Evolutionary conservation across 1,140 invertebrate genomes (phyloP), one percentile per base, ranked within the genome.

Genomic region (Thaumatotibia leucotreta): DNA sequence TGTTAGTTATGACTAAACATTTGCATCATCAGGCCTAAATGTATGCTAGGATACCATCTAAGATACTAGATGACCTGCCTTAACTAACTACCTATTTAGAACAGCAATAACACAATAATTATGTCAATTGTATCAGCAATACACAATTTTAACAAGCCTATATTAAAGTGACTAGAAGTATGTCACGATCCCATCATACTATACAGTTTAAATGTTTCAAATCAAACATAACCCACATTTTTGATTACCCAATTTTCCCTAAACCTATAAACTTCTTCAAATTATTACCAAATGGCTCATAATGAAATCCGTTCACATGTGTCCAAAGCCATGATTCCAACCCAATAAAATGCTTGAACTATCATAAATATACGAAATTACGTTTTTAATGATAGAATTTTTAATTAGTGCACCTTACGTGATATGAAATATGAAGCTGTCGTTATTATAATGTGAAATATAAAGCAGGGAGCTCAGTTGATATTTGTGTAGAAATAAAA

Each of bases 401-500:
- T 68, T 75, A 66, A 61, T 66, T 50, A 32, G 58, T 67, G 75
- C 75, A 73, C 73, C 70, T 68, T 61, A 74, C 63, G 67, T 77
- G 75, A 70, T 69, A 50, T 74, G 74, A 73, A 70, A 70, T 75
- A 81, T 73, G 77, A 75, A 75, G 67, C 64, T 45, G 39, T 70
- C 68, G 71, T 68, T 62, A 68, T 79, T 68, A 77, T 77, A 74
- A 70, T 70, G 50, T 74, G 74, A 74, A 72, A 72, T 75, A 81
- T 73, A 77, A 79, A 77, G 67, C 64, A 72, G 70, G 74, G 68
- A 75, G 74, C 69, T 45, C 6, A 49, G 67, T 52, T 73, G 75
- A 68, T 61, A 73, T 81, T 72, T 72, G 70, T 70, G 65, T 75
- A 62, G 70, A 78, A 75, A 76, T 80, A 78, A 81, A 76, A 74